Evolutionary conservation across 2,888 invertebrate genomes (phyloP), one percentile per base, ranked within the genome.

Genomic region (Bedellia somnulentella): DNA sequence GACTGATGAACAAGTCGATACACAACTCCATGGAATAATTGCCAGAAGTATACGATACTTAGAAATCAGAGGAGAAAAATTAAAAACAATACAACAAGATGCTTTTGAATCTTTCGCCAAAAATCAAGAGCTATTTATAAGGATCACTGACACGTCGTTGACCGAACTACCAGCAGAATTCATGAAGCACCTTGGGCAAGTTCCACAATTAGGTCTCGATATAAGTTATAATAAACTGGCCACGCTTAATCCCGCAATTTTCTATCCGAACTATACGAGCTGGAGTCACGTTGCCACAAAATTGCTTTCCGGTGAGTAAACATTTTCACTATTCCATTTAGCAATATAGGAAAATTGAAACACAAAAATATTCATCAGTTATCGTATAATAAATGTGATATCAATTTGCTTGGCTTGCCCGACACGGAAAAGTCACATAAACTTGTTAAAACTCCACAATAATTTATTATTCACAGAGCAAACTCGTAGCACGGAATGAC

Each of bases 281-380:
- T 92, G 92, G 92, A 91, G 91, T 60, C 85, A 86, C 41, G 86
- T 89, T 40, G 92, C 92, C 9, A 92, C 93, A 4, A 87, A 89
- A 51, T 80, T 91, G 53, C 83, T 93, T 33, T 85, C 87, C 67
- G 88, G 89, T 87, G 62, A 66, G 73, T 49, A 24, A 4, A 27
- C 12, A 13, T n/a, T 5, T 24, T 21, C 22, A 29, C 17, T 14
- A 6, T n/a, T 15, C 21, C 21, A 25, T 15, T 10, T 22, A 25
- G 22, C 30, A 13, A 21, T 30, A n/a, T n/a, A n/a, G n/a, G n/a
- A n/a, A n/a, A n/a, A n/a, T n/a, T n/a, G n/a, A n/a, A n/a, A n/a
- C n/a, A n/a, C n/a, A n/a, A n/a, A n/a, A n/a, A n/a, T n/a, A n/a
- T n/a, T n/a, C n/a, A n/a, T n/a, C n/a, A n/a, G n/a, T n/a, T n/a